Base-by-base conservation (phyloP, 2,797 vertebrate species). In the Taeniopygia guttata region DNA sequence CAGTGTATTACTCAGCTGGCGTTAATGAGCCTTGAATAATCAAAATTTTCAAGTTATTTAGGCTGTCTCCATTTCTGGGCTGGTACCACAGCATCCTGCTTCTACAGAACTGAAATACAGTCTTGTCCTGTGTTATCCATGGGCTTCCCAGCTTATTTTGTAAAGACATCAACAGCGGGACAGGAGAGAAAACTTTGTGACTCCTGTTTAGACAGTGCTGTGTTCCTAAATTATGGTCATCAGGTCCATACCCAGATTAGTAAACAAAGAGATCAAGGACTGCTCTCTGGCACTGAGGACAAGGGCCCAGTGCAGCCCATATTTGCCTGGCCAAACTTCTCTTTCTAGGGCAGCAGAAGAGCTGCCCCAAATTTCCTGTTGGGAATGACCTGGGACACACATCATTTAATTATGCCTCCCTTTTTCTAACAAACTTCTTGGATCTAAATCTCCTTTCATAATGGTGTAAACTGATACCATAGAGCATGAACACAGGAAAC, bases 21-120 rank as follows among this genome's bases (percentile, higher is more conserved):
- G 52, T 79, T 86, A 95, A 82, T 4, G 13, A 90, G 32, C 60
- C 78, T 94, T 84, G 36, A 93, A 54, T 76, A 94, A 91, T 59
- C 32, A 67, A 49, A 38, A 74, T 76, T 86, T 92, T 87, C 80
- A 70, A 70, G 60, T 49, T 58, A 56, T 90, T 89, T 89, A 90
- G 45, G 34, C 21, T 66, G 55, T 16, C 11, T 51, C 14, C 16
- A 15, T 80, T 46, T 64, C 64, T 75, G 55, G 38, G 36, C 29
- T 87, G 59, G 29, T 38, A 84, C 14, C 22, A 27, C 21, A 48
- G 30, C 40, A 64, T 79, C 38, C 40, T 60, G 16, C 32, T 32
- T 55, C 85, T 43, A 64, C 5, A 85, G 42, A 51, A 51, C 26
- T 48, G 38, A 94, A 74, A 64, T 22, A 34, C 0, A 23, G 11